Percentiles rank a stretch among this genome's conserved stretches.
phyloP scores from a whole-genome alignment of 2,113 vertebrate species.

The Leptocoma aspasia region DNA sequence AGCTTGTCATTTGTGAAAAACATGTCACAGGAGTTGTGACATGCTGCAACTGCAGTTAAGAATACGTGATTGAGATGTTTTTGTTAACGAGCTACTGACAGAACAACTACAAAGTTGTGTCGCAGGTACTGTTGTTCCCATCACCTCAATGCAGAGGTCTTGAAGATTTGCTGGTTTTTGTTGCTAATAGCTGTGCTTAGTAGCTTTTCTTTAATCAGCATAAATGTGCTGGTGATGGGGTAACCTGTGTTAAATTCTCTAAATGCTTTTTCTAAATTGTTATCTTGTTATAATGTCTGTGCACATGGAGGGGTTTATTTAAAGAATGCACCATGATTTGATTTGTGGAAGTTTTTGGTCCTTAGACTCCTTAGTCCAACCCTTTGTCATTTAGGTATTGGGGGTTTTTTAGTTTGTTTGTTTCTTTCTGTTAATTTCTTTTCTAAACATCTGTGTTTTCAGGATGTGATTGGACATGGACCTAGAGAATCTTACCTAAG shows the following conservation, averaged over 20 bases:
- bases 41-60: not conserved
- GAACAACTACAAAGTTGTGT: not conserved
- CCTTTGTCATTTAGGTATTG: not conserved
- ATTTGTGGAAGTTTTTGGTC: not conserved
- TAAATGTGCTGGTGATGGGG: not conserved
- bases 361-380: not conserved
- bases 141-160: not conserved
- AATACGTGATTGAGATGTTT: not conserved
- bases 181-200: not conserved
- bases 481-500: not conserved
- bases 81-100: not conserved
- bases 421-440: not conserved
- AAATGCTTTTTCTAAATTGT: not conserved
- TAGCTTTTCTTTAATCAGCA: not conserved
- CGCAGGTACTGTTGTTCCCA: not conserved
- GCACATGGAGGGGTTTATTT: not conserved
- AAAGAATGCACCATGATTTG: not conserved
- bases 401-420: rapidly evolving
- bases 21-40: not conserved
- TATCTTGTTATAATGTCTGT: not conserved
- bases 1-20: not conserved
- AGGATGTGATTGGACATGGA: not conserved
- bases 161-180: not conserved
- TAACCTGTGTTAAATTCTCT: not conserved
- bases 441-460: not conserved